Conservation (phyloP, 1,140 invertebrate species). For the Agraylea sexmaculata region DNA sequence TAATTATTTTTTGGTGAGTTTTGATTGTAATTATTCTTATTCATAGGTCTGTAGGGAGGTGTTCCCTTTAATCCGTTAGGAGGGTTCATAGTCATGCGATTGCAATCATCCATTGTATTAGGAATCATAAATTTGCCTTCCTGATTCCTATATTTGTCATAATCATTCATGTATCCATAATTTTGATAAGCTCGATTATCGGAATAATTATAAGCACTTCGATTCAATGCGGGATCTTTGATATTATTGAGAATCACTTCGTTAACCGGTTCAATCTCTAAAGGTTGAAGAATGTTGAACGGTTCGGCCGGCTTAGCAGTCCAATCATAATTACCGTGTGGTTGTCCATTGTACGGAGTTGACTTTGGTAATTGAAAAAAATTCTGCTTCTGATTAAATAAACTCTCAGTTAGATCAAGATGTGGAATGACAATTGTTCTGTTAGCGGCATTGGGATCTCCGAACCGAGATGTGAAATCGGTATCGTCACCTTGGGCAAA, state of each 20-base stretch:
- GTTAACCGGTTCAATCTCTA: constrained; percentile 15
- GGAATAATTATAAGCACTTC: constrained; percentile 3
- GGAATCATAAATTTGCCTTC: background rate
- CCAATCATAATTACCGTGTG: constrained; percentile 10
- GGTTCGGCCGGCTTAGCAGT: constrained; percentile 8
- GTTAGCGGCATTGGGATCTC: constrained; percentile 3
- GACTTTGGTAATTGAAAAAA: too few species aligned
- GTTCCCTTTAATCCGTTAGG: constrained; percentile 2
- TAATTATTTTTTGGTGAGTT: constrained; percentile 5
- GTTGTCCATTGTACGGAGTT: constrained; percentile 1
- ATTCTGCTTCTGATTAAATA: too few species aligned
- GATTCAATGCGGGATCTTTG: constrained; percentile 8
- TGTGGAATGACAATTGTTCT: constrained; percentile 14
- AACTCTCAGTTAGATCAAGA: constrained; percentile 15
- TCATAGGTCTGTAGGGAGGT: constrained; percentile 9
- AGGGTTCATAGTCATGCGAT: background rate
- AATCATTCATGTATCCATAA: background rate
- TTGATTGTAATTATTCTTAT: constrained; percentile 9
- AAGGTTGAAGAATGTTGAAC: constrained; percentile 14
- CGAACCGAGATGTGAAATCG: too few species aligned
- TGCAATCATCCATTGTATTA: background rate
- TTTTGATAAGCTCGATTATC: constrained; percentile 5
- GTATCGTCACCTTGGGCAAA: constrained; percentile 3
- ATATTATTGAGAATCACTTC: constrained; percentile 10
- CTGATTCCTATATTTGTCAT: constrained; percentile 6